A percentile compares a stretch with the other conserved stretches of the same genome.
Conservation (phyloP, 2,888 invertebrate species). For the Chrysodeixis includens region DNA sequence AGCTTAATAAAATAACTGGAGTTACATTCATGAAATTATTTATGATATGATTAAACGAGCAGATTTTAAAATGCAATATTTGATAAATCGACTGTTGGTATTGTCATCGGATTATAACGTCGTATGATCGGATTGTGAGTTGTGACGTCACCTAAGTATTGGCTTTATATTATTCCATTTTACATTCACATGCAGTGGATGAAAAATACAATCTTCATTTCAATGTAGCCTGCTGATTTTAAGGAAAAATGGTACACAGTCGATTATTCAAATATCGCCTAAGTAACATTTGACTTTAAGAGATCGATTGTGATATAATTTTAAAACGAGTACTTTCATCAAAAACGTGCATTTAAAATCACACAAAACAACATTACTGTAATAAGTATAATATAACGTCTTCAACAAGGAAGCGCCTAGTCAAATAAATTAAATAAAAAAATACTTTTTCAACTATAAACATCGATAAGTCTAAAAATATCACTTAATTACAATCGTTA, state of each 20-base stretch:
- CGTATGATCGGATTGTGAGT: neutral
- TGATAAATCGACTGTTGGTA: constrained; percentile 23
- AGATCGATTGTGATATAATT: constrained; percentile 43
- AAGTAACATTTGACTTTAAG: constrained; percentile 22
- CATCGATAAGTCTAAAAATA: constrained; percentile 54
- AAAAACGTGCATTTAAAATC: constrained; percentile 39
- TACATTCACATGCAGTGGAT: no score
- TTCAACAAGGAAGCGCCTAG: constrained; percentile 29
- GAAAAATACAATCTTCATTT: no score
- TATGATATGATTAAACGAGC: constrained; percentile 45
- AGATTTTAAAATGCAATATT: constrained; percentile 24
- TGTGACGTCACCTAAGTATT: neutral
- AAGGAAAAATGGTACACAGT: constrained; percentile 10
- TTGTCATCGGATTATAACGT: neutral
- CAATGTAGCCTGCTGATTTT: no score
- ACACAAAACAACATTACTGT: constrained; percentile 26
- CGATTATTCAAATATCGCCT: constrained; percentile 26
- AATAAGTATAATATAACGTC: constrained; percentile 29
- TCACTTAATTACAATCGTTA: constrained; percentile 54
- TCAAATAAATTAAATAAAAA: constrained; percentile 49
- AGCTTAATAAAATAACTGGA: constrained; percentile 74
- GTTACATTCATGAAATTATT: constrained; percentile 60
- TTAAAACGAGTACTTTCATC: constrained; percentile 41
- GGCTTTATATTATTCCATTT: no score
- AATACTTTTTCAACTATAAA: constrained; percentile 48